Percentiles rank a stretch among this genome's conserved stretches.
phyloP scores from a whole-genome alignment of 2,888 invertebrate genomes.

The Mactromeris polynyma region DNA sequence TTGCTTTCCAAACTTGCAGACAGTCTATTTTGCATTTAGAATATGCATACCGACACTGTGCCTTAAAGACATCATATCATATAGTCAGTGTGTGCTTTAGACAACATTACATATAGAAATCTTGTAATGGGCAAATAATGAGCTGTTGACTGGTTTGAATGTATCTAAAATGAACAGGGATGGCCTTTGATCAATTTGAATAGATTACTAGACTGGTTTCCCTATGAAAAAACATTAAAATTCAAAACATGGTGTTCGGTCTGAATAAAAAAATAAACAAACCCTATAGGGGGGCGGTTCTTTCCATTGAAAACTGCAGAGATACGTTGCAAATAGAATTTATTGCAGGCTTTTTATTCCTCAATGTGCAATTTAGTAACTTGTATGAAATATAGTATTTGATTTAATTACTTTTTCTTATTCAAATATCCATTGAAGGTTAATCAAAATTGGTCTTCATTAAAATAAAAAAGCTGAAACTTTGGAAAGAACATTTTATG shows the following conservation, averaged over 20 bases:
- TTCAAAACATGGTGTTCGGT: conserved; percentile 6
- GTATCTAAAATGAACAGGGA: conserved; percentile 14
- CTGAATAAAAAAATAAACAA: conserved; percentile 8
- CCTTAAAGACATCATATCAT: background rate
- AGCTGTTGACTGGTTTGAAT: background rate
- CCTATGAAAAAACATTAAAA: background rate
- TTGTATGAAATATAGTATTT: background rate
- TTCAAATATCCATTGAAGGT: conserved; percentile 4
- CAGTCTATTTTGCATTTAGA: background rate
- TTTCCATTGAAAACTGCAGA: background rate
- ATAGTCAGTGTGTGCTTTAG: too few species aligned
- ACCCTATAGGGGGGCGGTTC: background rate
- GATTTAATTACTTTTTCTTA: conserved; percentile 14
- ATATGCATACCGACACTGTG: background rate
- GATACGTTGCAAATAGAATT: conserved; percentile 11
- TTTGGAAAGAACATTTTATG: background rate
- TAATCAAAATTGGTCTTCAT: background rate
- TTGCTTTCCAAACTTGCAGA: background rate
- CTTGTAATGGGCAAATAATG: background rate
- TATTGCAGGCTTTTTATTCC: conserved; percentile 1
- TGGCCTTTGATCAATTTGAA: background rate
- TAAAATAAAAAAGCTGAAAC: background rate
- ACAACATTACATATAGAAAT: background rate
- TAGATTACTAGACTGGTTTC: background rate
- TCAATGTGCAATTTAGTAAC: conserved; percentile 8